phyloP scores from a whole-genome alignment of 2,113 vertebrate genomes.

The Chroicocephalus ridibundus region DNA sequence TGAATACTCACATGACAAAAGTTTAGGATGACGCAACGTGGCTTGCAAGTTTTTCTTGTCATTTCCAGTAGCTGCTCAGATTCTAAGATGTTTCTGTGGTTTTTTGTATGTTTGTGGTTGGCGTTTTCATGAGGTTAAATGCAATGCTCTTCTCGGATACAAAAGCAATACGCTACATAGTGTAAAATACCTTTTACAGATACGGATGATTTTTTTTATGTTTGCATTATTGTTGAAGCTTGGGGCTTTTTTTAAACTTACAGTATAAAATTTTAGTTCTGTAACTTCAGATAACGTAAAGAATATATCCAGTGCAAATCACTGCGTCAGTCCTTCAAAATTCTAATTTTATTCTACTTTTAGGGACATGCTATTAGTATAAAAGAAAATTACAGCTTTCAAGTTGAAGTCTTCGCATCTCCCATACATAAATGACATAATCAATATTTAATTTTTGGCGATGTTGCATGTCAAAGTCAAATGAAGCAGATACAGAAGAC shows the following conservation, averaged over 20 bases:
- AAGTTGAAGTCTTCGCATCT: background rate
- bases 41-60: background rate
- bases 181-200: background rate
- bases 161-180: background rate
- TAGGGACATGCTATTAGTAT: background rate
- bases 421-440: background rate
- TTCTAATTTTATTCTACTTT: background rate
- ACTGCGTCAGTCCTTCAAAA: background rate
- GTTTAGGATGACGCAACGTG: background rate
- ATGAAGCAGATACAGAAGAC: background rate
- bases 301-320: background rate
- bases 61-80: background rate
- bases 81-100: background rate
- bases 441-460: constrained; percentile 5
- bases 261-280: background rate
- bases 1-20: background rate
- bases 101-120: background rate
- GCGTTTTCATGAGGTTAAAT: background rate
- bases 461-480: background rate
- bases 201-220: background rate
- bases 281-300: background rate
- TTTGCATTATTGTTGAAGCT: background rate
- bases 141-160: background rate
- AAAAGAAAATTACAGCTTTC: constrained; percentile 41
- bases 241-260: background rate